These are phyloP conservation scores for Hydrozoanthus gracilis DNA, from an alignment of 92 coral and sea anemone genomes.

Conservation along the genomic window DNA sequence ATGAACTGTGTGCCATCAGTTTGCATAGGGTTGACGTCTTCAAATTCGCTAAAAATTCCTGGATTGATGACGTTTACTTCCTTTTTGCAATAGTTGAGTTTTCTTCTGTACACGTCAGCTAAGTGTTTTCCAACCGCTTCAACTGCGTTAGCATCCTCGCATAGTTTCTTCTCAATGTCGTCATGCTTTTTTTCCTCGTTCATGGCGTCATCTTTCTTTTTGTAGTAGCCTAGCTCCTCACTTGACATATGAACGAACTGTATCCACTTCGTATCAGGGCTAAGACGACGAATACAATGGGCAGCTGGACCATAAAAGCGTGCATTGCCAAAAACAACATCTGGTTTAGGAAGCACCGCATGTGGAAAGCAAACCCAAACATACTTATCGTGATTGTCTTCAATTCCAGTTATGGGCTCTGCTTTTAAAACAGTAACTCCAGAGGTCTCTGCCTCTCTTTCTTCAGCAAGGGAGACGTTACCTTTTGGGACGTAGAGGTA, in stretches of 20 bases:
- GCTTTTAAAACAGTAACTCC: slow-evolving; percentile 19
- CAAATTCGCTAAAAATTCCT: slow-evolving; percentile 2
- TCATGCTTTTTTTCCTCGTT: background rate
- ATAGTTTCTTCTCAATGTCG: background rate
- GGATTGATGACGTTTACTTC: background rate
- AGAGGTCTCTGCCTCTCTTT: background rate
- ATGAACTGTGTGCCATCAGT: background rate
- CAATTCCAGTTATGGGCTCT: slow-evolving; percentile 18
- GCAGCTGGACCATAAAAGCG: slow-evolving; percentile 33
- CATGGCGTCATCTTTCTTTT: slow-evolving; percentile 5
- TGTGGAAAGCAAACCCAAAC: slow-evolving; percentile 26
- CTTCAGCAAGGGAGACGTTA: slow-evolving; percentile 2
- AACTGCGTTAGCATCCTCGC: slow-evolving; percentile 23
- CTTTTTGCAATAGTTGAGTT: background rate
- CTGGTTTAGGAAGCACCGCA: background rate
- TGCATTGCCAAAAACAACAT: slow-evolving; percentile 35
- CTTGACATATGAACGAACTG: slow-evolving; percentile 38
- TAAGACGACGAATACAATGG: slow-evolving; percentile 28
- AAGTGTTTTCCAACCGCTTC: slow-evolving; percentile 21
- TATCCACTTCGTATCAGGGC: slow-evolving; percentile 34
- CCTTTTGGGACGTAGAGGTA: slow-evolving; percentile 2
- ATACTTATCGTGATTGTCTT: background rate
- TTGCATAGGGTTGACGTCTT: background rate
- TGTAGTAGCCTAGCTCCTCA: slow-evolving; percentile 29
- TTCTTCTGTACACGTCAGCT: background rate